phyloP scores from a whole-genome alignment of 2,113 vertebrate genomes.

The Micronycteris hirsuta region DNA sequence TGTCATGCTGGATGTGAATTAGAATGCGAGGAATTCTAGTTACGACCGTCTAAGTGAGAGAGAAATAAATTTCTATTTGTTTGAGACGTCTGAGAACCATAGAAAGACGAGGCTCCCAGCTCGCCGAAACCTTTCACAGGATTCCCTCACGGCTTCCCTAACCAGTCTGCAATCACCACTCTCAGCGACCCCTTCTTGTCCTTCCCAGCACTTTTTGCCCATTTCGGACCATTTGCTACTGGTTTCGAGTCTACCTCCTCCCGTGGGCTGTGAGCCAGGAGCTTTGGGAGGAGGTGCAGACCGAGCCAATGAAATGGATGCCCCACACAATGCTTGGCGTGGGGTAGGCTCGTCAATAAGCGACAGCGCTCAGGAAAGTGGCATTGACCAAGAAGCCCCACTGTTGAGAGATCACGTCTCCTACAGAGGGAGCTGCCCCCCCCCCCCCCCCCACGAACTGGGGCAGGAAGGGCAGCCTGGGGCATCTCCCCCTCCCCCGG shows the following conservation, averaged over 20 bases:
- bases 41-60: not conserved
- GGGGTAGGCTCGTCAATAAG: no score
- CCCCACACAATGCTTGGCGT: not conserved
- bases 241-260: not conserved
- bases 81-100: not conserved
- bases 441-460: fast-evolving
- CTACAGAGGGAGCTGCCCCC: not conserved
- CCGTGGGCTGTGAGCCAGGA: not conserved
- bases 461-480: no score
- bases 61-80: not conserved
- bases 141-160: not conserved
- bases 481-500: not conserved
- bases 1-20: not conserved
- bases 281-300: not conserved
- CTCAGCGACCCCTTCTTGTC: not conserved
- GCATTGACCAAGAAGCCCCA: not conserved
- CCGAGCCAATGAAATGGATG: not conserved
- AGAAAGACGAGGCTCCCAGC: not conserved
- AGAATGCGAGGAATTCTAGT: not conserved
- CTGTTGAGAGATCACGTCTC: not conserved
- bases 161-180: no score
- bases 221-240: not conserved
- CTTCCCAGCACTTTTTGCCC: not conserved
- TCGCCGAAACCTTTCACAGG: not conserved
- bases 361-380: not conserved